A percentile compares a stretch with the other conserved stretches of the same genome.
phyloP scores from a whole-genome alignment of 2,888 invertebrate genomes.

The Octodonta nipae region DNA sequence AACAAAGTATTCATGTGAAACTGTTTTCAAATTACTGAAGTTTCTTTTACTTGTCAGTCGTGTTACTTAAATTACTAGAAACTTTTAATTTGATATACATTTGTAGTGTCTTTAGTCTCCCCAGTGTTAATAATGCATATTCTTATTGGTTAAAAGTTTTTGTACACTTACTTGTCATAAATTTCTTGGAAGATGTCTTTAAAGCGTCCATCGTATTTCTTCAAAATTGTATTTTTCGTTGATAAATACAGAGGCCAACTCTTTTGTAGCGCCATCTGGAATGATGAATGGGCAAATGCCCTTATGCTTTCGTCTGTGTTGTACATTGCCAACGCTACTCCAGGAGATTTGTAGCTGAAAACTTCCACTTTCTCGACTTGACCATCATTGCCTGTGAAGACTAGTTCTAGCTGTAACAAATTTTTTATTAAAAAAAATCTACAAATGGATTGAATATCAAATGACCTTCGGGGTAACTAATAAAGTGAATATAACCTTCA shows the following conservation, averaged over 20 bases:
- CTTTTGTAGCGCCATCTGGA: conserved; percentile 72
- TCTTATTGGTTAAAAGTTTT: too few relatives aligned
- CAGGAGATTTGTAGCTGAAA: conserved; percentile 58
- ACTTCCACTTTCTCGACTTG: conserved; percentile 44
- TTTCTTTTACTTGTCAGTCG: too few relatives aligned
- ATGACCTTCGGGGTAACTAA: too few relatives aligned
- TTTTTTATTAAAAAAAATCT: too few relatives aligned
- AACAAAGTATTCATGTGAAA: too few relatives aligned
- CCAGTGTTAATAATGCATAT: not conserved
- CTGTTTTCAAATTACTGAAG: too few relatives aligned
- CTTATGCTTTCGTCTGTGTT: conserved; percentile 76
- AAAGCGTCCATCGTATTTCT: conserved; percentile 78
- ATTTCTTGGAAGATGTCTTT: conserved; percentile 87
- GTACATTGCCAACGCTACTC: conserved; percentile 80
- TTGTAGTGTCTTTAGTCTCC: not conserved
- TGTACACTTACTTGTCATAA: conserved; percentile 54
- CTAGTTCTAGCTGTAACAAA: conserved; percentile 58
- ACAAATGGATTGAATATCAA: too few relatives aligned
- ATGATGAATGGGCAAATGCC: conserved; percentile 75
- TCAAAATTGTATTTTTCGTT: conserved; percentile 84
- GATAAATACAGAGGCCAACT: conserved; percentile 82
- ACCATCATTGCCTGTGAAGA: conserved; percentile 53
- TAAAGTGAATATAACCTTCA: too few relatives aligned
- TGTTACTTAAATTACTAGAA: too few relatives aligned
- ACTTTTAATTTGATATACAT: not conserved